Percentiles rank a stretch among this genome's conserved stretches.
phyloP scores from a whole-genome alignment of 2,113 vertebrate species.

The Colinus virginianus region DNA sequence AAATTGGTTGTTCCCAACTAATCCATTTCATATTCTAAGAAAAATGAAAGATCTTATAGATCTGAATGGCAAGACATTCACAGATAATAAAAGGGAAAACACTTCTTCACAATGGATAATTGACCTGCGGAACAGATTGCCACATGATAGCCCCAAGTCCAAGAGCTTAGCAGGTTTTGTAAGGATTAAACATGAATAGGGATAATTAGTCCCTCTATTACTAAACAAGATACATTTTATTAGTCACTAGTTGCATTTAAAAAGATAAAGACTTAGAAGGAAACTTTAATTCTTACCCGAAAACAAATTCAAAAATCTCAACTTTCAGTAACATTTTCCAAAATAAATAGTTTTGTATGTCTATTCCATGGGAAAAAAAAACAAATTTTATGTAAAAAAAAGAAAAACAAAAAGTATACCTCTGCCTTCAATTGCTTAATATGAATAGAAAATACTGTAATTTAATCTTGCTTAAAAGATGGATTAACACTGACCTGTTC shows the following conservation, averaged over 20 bases:
- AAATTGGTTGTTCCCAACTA: constrained; percentile 34
- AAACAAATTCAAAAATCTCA: background rate
- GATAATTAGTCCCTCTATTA: constrained; percentile 72
- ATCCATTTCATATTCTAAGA: background rate
- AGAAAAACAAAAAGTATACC: background rate
- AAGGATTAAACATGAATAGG: constrained; percentile 68
- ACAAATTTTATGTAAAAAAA: background rate
- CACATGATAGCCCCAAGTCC: constrained; percentile 62
- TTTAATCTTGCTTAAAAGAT: constrained; percentile 10
- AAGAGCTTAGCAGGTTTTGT: constrained; percentile 69
- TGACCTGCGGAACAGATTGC: constrained; percentile 67
- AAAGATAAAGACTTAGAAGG: constrained; percentile 50
- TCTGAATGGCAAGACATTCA: constrained; percentile 11
- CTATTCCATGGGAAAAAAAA: background rate
- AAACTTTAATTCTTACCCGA: constrained; percentile 37
- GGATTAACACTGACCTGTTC: background rate
- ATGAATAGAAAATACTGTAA: background rate
- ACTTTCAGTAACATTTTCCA: background rate
- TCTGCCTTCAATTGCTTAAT: background rate
- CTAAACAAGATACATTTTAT: constrained; percentile 72
- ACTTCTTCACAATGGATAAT: constrained; percentile 69
- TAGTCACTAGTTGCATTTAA: constrained; percentile 64
- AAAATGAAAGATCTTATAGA: constrained; percentile 34
- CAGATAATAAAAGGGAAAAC: constrained; percentile 49
- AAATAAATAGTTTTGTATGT: background rate